A percentile compares a stretch with the other conserved stretches of the same genome.
Conservation (phyloP, 2,888 invertebrate species). For the Trichogramma dendrolimi region DNA sequence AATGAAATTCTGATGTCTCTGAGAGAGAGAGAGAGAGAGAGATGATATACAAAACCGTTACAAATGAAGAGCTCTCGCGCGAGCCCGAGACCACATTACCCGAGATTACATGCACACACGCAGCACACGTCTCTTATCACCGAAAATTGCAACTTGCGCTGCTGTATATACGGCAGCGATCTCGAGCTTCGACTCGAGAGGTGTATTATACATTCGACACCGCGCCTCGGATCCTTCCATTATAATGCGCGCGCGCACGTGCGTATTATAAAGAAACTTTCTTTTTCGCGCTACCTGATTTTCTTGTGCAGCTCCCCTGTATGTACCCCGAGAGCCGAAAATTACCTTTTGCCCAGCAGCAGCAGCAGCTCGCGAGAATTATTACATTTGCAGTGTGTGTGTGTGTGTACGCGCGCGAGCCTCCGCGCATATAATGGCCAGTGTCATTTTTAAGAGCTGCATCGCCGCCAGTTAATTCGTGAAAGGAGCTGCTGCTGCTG, state of each 20-base stretch:
- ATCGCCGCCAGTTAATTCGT: too few species aligned
- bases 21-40: background rate
- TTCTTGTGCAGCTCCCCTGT: too few species aligned
- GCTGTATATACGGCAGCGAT: slow-evolving; percentile 13
- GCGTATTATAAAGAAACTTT: background rate
- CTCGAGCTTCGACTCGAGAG: slow-evolving; percentile 2
- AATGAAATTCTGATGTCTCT: slow-evolving; percentile 5
- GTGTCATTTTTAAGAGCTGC: slow-evolving; percentile 3
- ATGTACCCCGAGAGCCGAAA: slow-evolving; percentile 18
- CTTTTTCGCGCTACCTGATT: too few species aligned
- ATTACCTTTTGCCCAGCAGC: slow-evolving; percentile 15
- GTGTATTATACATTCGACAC: background rate
- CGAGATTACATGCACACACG: background rate
- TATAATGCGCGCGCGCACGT: background rate
- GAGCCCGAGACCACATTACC: background rate
- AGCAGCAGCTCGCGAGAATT: background rate
- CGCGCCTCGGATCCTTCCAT: background rate
- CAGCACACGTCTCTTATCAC: background rate
- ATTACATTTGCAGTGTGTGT: too few species aligned
- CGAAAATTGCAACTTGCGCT: background rate
- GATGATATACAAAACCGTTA: too few species aligned
- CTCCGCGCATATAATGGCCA: background rate
- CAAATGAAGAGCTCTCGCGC: background rate
- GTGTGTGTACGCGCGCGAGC: background rate
- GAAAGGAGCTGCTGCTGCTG: too few species aligned